phyloP scores from a whole-genome alignment of 2,113 vertebrate species.

The Manacus vitellinus region DNA sequence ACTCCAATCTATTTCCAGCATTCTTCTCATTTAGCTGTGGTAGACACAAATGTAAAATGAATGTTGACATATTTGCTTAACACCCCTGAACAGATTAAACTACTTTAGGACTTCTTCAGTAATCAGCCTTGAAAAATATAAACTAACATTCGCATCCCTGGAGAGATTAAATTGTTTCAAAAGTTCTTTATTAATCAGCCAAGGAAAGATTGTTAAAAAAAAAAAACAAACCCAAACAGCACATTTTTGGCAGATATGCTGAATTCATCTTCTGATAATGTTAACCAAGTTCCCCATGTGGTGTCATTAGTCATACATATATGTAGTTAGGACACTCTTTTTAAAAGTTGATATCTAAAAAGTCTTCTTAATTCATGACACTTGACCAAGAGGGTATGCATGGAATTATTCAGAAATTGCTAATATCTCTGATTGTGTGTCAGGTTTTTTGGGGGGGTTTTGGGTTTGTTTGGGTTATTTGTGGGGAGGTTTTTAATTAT shows the following conservation, averaged over 20 bases:
- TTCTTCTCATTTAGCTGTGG: constrained; percentile 55
- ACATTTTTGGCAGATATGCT: background rate
- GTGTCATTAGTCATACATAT: background rate
- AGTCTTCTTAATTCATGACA: background rate
- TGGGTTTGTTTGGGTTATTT: background rate
- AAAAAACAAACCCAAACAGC: background rate
- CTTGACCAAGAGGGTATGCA: background rate
- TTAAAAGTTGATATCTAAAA: background rate
- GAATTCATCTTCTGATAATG: background rate
- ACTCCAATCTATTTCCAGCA: constrained; percentile 57
- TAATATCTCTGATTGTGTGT: background rate
- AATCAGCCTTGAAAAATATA: constrained; percentile 71
- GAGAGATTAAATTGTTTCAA: constrained; percentile 63
- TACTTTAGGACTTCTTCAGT: constrained; percentile 61
- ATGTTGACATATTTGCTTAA: constrained; percentile 74
- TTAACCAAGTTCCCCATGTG: background rate
- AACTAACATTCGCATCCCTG: constrained; percentile 46
- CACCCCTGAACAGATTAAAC: constrained; percentile 68
- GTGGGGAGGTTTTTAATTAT: background rate
- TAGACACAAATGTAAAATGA: constrained; percentile 65
- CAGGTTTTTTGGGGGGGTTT: rapidly evolving
- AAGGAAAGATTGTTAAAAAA: background rate
- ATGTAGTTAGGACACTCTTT: background rate
- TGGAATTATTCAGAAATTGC: background rate
- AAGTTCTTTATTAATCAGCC: constrained; percentile 63